Evolutionary conservation across 2,888 invertebrate genomes (phyloP), one percentile per base, ranked within the genome.

Genomic region (Pollenia griseotomentosa): DNA sequence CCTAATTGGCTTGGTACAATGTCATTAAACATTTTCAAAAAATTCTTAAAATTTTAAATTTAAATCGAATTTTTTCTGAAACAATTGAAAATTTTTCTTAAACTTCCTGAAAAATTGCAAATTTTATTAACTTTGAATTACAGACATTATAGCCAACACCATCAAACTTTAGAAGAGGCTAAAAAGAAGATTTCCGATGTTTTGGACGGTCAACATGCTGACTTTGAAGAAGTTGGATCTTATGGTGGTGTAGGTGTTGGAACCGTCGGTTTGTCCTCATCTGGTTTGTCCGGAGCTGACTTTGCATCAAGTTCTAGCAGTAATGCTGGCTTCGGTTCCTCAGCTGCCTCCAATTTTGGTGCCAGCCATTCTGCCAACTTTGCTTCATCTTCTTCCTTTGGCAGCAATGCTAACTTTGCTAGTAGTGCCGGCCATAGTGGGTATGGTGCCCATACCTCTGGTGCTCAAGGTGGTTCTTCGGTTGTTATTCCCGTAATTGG

Each of bases 61-160:
- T 8, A 14, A 46, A 10, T 42, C 19, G 10, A 12, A 16, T 12
- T 57, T 12, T 57, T 66, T 57, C 16, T 16, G 12, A 53, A 53
- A 57, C 75, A 68, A 79, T 42, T 23, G 11, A 57, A 65, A 65
- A 44, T 59, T 11, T 73, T 16, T 12, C 14, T 10, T 46, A 0
- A 42, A 61, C 5, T 0, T 4, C 12, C 14, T 40, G 1, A 33
- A 40, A 1, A 55, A 8, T n/a, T 61, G 14, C n/a, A 33, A 51
- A 68, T n/a, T 2, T 51, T 51, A 0, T 68, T n/a, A n/a, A 44
- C 16, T 46, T n/a, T 16, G 8, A 66, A 51, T 79, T 66, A 1
- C 44, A 93, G 94, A 84, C 93, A 93, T 77, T 92, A 91, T 75
- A 71, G 70, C 33, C 91, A 91, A 88, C 93, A 93, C 85, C 89